Percentiles rank a stretch among this genome's conserved stretches.
Evolutionary conservation across 2,113 vertebrate species (phyloP).

Genomic region (Naja naja): DNA sequence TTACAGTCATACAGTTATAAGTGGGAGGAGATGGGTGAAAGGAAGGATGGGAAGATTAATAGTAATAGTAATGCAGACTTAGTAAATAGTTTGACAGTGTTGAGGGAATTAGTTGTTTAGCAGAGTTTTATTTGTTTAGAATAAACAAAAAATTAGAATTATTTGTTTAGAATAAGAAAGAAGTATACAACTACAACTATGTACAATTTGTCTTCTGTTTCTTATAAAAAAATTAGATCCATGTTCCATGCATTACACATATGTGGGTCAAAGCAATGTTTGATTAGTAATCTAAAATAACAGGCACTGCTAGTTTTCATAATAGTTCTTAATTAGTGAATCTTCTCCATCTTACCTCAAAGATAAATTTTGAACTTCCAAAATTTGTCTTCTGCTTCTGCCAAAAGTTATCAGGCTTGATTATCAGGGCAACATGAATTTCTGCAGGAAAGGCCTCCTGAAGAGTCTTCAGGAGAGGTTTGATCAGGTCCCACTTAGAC

Average conservation of each 20-base stretch:
- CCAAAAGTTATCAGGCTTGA: slow-evolving; percentile 99
- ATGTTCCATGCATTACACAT: neutral
- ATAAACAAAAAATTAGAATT: too few relatives aligned
- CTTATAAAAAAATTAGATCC: neutral
- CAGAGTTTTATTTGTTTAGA: too few relatives aligned
- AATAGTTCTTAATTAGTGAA: neutral
- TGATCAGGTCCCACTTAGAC: slow-evolving; percentile 98
- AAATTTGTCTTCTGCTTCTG: slow-evolving; percentile 99
- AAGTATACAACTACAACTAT: neutral
- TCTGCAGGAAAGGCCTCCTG: slow-evolving; percentile 94
- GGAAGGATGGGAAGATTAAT: too few relatives aligned
- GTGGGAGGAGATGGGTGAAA: too few relatives aligned
- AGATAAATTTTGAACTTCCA: slow-evolving; percentile 97
- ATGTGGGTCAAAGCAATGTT: too few relatives aligned
- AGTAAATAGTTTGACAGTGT: too few relatives aligned
- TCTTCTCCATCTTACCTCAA: slow-evolving; percentile 80
- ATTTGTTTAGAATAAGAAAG: too few relatives aligned
- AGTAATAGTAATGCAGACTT: too few relatives aligned
- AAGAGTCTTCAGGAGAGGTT: slow-evolving; percentile 95
- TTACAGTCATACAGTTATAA: too few relatives aligned
- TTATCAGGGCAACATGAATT: slow-evolving; percentile 97
- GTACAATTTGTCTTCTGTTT: neutral
- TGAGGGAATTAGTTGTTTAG: too few relatives aligned
- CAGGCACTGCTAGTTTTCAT: neutral
- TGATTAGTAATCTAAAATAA: neutral